Evolutionary conservation across 2,888 invertebrate genomes (phyloP).

Genomic region (Ptychoptera contaminata): DNA sequence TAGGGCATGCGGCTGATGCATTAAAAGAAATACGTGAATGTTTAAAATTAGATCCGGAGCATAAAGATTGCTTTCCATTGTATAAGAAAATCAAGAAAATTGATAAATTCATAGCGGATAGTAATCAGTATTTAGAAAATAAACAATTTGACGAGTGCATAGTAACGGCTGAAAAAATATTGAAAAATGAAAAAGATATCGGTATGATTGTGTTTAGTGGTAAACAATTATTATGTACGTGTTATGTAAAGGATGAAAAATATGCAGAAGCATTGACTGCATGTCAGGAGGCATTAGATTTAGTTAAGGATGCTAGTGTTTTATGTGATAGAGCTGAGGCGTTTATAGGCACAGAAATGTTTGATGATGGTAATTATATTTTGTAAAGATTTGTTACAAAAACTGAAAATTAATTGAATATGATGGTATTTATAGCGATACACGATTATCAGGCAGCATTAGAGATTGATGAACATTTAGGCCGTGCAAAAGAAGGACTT

Average conservation of each 20-base stretch:
- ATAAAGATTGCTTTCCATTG: conserved; percentile 87
- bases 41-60: conserved; percentile 91
- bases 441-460: conserved; percentile 73
- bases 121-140: conserved; percentile 42
- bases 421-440: conserved; percentile 43
- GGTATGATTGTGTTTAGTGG: conserved; percentile 58
- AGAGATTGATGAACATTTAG: conserved; percentile 60
- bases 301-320: conserved; percentile 57
- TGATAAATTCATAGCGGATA: conserved; percentile 57
- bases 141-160: conserved; percentile 54
- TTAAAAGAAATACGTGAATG: conserved; percentile 92
- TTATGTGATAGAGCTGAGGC: conserved; percentile 89
- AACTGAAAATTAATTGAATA: conserved; percentile 12
- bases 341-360: conserved; percentile 75
- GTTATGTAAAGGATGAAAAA: conserved; percentile 53
- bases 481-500: conserved; percentile 78
- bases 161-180: conserved; percentile 45
- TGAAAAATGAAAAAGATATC: conserved; percentile 54
- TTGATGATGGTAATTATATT: conserved; percentile 55
- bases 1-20: conserved; percentile 84
- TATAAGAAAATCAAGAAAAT: conserved; percentile 94
- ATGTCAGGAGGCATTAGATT: conserved; percentile 66
- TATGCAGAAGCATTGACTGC: conserved; percentile 52
- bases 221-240: conserved; percentile 64
- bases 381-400: neutral